Conservation (phyloP, 1,140 invertebrate genomes). For the Sminthurinus signatus region DNA sequence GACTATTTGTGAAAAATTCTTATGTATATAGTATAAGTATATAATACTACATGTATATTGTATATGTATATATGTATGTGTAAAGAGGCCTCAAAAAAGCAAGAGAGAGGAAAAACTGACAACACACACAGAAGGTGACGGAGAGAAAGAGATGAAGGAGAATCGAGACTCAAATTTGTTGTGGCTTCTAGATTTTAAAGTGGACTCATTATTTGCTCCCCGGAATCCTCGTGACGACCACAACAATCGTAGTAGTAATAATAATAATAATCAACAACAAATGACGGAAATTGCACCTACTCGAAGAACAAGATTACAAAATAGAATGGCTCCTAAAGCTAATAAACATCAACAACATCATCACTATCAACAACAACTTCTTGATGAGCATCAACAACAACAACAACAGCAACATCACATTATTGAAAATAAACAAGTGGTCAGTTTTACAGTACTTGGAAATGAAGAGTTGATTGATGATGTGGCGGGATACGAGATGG, state of each 20-base stretch:
- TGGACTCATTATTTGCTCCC: slow-evolving; percentile 26
- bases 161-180: slow-evolving; percentile 35
- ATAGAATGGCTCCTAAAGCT: background rate
- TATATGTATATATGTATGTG: no score
- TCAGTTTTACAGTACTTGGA: slow-evolving; percentile 12
- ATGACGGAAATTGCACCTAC: background rate
- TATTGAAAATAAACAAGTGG: background rate
- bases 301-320: background rate
- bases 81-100: no score
- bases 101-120: no score
- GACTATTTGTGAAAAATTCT: no score
- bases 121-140: slow-evolving; percentile 15
- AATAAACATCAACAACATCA: background rate
- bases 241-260: background rate
- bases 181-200: slow-evolving; percentile 38
- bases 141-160: slow-evolving; percentile 36
- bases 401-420: background rate
- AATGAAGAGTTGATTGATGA: slow-evolving; percentile 16
- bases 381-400: no score
- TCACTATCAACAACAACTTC: background rate
- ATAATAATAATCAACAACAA: background rate
- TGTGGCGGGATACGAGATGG: slow-evolving; percentile 24
- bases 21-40: no score
- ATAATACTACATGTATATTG: no score
- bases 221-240: slow-evolving; percentile 9